Evolutionary conservation across 2,113 vertebrate genomes (phyloP), one percentile per base, ranked within the genome.

Genomic region (Myotis yumanensis): DNA sequence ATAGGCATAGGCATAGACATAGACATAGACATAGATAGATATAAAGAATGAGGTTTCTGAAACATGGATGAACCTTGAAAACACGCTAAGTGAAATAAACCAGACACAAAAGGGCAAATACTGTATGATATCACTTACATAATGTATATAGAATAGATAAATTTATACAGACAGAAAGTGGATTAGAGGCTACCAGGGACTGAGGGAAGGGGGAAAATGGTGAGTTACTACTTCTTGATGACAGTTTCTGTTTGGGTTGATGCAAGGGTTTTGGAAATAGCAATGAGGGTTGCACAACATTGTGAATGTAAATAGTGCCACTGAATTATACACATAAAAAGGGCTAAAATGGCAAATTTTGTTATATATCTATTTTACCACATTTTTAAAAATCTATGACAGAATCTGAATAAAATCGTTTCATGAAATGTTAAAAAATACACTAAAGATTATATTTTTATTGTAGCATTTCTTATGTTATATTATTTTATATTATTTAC

Each of bases 401-500:
- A 69, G 40, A 80, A 80, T 87, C 69, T 87, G 25, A 93, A 81
- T 86, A 72, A 93, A 93, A 81, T 62, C 2, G 1, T 62, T 81
- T 93, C 25, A 71, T 59, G 17, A 87, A 93, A 72, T 87, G 64
- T 87, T 25, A 11, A 87, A 81, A 68, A 51, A 7, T 88, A 62
- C 1, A 73, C 32, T 35, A 89, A 46, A 43, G 54, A 85, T 68
- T 90, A 68, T 79, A 71, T 68, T 69, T 94, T 89, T 17, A 90
- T 40, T 62, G 32, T 68, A 76, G 25, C 25, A 76, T 68, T 86
- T 71, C 64, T 82, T 93, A n/a, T 25, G 48, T 54, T 77, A 51
- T 71, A 82, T 80, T 72, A 46, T 35, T 64, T 93, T 37, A 43
- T 37, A 23, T 90, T 79, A 82, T 66, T 91, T 93, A 35, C n/a